Evolutionary conservation across 92 coral and sea anemone genomes (phyloP).

Genomic region (Zoanthus sociatus): DNA sequence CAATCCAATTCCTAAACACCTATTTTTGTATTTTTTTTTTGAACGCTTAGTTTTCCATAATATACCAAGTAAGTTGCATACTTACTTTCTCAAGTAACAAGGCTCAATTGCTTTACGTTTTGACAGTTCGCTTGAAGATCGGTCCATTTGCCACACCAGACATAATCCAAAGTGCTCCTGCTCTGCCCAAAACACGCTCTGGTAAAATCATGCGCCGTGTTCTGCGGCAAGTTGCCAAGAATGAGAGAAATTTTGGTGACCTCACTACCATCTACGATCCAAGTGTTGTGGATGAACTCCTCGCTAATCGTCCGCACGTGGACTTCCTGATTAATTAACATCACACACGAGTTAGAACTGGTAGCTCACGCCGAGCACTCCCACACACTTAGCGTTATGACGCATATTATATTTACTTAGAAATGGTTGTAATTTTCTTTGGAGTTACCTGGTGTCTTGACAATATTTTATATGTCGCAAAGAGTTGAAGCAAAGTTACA

Average conservation of each 20-base stretch:
- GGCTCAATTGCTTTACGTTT: background rate
- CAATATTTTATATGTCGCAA: too few relatives aligned
- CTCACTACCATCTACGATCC: conserved; percentile 95
- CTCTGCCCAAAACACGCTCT: conserved; percentile 96
- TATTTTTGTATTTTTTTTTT: too few relatives aligned
- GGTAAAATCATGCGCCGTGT: conserved; percentile 99
- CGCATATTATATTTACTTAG: too few relatives aligned
- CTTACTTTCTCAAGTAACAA: background rate
- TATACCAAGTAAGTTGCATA: background rate
- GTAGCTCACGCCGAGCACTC: background rate
- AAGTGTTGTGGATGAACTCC: conserved; percentile 77
- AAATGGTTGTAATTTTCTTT: too few relatives aligned
- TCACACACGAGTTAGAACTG: too few relatives aligned
- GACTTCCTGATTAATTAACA: conserved; percentile 73
- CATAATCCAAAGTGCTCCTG: conserved; percentile 94
- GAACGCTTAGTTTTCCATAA: too few relatives aligned
- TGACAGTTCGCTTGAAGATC: conserved; percentile 89
- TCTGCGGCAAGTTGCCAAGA: conserved; percentile 89
- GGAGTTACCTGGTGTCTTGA: too few relatives aligned
- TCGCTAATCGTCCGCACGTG: conserved; percentile 84
- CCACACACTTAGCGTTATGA: background rate
- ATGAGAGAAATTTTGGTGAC: conserved; percentile 86
- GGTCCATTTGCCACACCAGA: conserved; percentile 99
- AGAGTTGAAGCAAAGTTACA: too few relatives aligned
- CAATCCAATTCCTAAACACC: too few relatives aligned